Evolutionary conservation across 2,888 invertebrate species (phyloP).

Genomic region (Drosophila differens): DNA sequence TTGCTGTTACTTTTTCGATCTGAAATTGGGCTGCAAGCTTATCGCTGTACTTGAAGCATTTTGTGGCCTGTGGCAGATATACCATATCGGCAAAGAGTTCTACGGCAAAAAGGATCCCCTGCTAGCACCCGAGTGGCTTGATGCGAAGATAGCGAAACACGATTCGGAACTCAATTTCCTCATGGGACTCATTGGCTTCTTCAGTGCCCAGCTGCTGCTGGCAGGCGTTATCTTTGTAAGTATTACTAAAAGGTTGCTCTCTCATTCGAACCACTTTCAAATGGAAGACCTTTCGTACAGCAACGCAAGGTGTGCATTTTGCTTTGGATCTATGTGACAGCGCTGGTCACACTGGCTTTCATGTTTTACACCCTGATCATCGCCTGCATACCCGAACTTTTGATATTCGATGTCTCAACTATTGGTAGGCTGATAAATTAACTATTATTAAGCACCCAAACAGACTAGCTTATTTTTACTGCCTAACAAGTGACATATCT

Average conservation of each 20-base stretch:
- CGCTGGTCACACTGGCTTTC: slow-evolving; percentile 3
- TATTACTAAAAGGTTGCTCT: background rate
- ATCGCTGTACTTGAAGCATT: slow-evolving; percentile 47
- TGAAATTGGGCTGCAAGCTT: slow-evolving; percentile 50
- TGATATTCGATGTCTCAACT: slow-evolving; percentile 22
- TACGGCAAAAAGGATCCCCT: background rate
- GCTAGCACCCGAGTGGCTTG: slow-evolving; percentile 12
- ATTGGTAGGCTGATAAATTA: slow-evolving; percentile 30
- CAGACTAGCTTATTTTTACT: background rate
- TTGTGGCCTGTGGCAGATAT: slow-evolving; percentile 22
- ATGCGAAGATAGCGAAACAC: background rate
- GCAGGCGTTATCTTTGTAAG: slow-evolving; percentile 40
- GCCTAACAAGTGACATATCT: background rate
- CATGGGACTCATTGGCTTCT: slow-evolving; percentile 15
- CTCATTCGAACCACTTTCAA: too few species aligned
- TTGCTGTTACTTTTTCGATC: slow-evolving; percentile 43
- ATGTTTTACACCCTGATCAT: slow-evolving; percentile 33
- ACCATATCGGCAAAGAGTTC: slow-evolving; percentile 3
- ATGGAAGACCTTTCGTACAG: slow-evolving; percentile 5
- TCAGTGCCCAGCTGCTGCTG: slow-evolving; percentile 22
- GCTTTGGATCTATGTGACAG: slow-evolving; percentile 41
- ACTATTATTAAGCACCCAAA: background rate
- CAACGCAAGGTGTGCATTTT: slow-evolving; percentile 35
- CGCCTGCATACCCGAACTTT: slow-evolving; percentile 6
- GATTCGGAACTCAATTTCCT: slow-evolving; percentile 1